Percentiles rank a stretch among this genome's conserved stretches.
These are phyloP conservation scores for Leptinotarsa defecta DNA, from an alignment of 1,140 invertebrate genomes.

Conservation along the genomic window DNA sequence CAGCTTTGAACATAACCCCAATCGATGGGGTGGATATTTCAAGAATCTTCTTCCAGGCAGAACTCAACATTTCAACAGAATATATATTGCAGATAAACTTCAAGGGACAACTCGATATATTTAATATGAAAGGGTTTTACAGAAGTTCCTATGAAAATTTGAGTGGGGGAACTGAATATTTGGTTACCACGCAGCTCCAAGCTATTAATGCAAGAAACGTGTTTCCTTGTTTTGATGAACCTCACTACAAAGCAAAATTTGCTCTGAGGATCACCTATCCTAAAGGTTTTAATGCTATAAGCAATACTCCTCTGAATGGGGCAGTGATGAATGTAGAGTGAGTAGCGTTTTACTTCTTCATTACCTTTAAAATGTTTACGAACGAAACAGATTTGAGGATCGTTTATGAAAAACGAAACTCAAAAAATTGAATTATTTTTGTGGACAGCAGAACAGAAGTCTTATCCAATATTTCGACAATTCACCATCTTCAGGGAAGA, in stretches of 20 bases:
- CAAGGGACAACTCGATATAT: not conserved
- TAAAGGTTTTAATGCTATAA: slow-evolving; percentile 55
- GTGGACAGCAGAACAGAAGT: too few species aligned
- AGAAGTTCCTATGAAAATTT: not conserved
- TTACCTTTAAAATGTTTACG: too few species aligned
- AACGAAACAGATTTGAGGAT: too few species aligned
- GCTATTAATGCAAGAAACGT: slow-evolving; percentile 80
- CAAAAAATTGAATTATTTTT: too few species aligned
- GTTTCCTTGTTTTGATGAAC: slow-evolving; percentile 92
- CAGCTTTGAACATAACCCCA: not conserved
- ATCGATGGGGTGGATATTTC: not conserved
- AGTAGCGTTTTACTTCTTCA: not conserved
- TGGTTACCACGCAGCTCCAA: slow-evolving; percentile 78
- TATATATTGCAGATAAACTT: slow-evolving; percentile 9
- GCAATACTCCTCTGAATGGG: slow-evolving; percentile 55
- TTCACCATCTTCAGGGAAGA: too few species aligned
- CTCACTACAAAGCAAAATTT: slow-evolving; percentile 80
- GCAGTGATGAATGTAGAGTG: not conserved
- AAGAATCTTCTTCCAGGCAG: not conserved
- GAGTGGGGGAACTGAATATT: not conserved
- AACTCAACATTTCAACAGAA: not conserved
- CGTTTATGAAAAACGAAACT: too few species aligned
- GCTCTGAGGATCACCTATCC: slow-evolving; percentile 68
- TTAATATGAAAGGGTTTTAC: slow-evolving; percentile 13
- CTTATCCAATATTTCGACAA: too few species aligned